phyloP scores from a whole-genome alignment of 2,888 invertebrate genomes.

The Eupsilia transversa region DNA sequence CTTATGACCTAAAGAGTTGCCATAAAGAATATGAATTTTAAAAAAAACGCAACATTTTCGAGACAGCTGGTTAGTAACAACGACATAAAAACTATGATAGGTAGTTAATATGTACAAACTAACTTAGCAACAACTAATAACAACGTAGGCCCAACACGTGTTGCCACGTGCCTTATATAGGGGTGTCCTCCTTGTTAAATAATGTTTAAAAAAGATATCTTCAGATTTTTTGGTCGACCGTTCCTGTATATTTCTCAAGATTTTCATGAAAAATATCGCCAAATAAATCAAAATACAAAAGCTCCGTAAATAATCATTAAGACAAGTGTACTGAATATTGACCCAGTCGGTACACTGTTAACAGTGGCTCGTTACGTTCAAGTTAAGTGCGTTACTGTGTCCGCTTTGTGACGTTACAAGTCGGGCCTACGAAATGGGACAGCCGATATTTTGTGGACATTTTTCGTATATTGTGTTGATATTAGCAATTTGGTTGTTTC shows the following conservation, averaged over 20 bases:
- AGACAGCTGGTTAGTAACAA: too few species aligned
- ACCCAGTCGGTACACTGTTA: constrained; percentile 40
- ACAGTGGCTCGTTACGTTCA: constrained; percentile 56
- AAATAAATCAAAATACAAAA: constrained; percentile 40
- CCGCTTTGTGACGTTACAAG: constrained; percentile 47
- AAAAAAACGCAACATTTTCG: too few species aligned
- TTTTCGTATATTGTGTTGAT: constrained; percentile 41
- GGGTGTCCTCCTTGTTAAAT: too few species aligned
- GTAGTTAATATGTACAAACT: too few species aligned
- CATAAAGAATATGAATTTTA: too few species aligned
- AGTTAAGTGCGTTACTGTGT: constrained; percentile 68
- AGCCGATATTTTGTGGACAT: constrained; percentile 43
- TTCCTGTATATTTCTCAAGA: background rate
- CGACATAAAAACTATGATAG: too few species aligned
- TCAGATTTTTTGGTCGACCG: too few species aligned
- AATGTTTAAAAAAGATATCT: too few species aligned
- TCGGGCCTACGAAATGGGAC: constrained; percentile 42
- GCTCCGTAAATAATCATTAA: constrained; percentile 59
- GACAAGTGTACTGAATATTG: constrained; percentile 50
- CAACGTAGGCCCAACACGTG: too few species aligned
- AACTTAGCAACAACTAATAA: too few species aligned
- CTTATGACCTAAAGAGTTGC: too few species aligned
- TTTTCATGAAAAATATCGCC: constrained; percentile 3
- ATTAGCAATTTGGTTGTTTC: constrained; percentile 22
- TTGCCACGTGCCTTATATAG: too few species aligned